Evolutionary conservation across 2,888 invertebrate species (phyloP), one percentile per base, ranked within the genome.

Genomic region (Unio pictorum): DNA sequence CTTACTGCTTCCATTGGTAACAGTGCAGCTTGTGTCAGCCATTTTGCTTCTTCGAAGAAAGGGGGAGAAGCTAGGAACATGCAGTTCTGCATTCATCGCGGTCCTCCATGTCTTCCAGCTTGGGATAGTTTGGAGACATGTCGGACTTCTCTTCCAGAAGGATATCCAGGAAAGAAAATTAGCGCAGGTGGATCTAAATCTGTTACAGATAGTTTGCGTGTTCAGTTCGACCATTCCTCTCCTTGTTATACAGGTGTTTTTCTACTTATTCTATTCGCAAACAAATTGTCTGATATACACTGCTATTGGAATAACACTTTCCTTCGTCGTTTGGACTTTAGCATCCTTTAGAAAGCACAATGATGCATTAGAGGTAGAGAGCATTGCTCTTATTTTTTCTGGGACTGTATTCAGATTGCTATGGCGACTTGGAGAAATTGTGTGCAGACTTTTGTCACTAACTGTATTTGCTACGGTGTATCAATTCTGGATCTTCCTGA

Each of bases 141-240:
- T 96, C 69, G 93, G 95, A 74, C 92, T 96, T 17, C 93, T 96
- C 76, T 94, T 95, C 80, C 96, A 96, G 15, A 94, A 95, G 7
- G 95, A 96, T 86, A 90, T 96, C 79, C 90, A 94, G 68, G 93
- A 94, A 76, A 96, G 96, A 23, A 96, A 96, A 87, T 94, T 95
- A 84, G 96, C 96, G 92, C 91, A 93, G 2, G 88, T 92, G 23
- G 93, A 93, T 83, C 84, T 93, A 63, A 93, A 94, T 84, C 94
- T 96, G 91, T 91, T 96, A 34, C 92, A 96, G 4, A 90, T 96
- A 77, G 93, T 96, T 58, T 96, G 96, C 90, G 96, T 95, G 23
- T 96, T 96, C 89, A 93, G 95, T 85, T 95, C 96, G 89, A 95
- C 96, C 23, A 95, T 95, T 11, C 96, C 96, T 1, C 95, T 96